phyloP scores from a whole-genome alignment of 2,797 vertebrate genomes.

The Taenioides sp. region DNA sequence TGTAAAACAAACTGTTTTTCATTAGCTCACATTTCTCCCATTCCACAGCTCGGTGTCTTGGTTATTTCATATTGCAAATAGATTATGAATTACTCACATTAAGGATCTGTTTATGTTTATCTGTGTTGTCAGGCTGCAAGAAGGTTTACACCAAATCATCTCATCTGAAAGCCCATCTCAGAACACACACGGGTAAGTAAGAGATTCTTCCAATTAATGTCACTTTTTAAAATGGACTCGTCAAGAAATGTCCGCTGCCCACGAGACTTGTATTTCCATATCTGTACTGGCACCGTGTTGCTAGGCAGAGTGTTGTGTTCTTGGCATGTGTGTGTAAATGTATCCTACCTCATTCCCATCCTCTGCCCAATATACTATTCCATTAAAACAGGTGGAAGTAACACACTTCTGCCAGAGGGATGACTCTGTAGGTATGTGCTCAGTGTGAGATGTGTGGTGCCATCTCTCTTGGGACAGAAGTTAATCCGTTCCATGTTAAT shows the following conservation, averaged over 20 bases:
- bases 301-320: conserved; percentile 77
- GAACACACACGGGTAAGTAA: conserved; percentile 99
- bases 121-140: conserved; percentile 87
- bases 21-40: conserved; percentile 57
- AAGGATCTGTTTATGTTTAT: conserved; percentile 62
- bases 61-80: conserved; percentile 49
- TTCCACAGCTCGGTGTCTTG: conserved; percentile 46
- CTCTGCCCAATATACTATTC: conserved; percentile 74
- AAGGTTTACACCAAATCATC: conserved; percentile 99
- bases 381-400: conserved; percentile 78
- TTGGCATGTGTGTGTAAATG: conserved; percentile 79
- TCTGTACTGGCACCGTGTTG: conserved; percentile 70
- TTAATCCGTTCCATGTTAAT: conserved; percentile 24
- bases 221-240: conserved; percentile 49
- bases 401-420: conserved; percentile 73
- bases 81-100: conserved; percentile 43
- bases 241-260: conserved; percentile 34
- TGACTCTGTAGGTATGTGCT: conserved; percentile 61
- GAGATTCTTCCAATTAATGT: conserved; percentile 58
- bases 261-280: conserved; percentile 67
- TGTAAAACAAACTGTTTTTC: conserved; percentile 46
- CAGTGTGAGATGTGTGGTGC: conserved; percentile 38
- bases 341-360: conserved; percentile 72
- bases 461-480: conserved; percentile 33
- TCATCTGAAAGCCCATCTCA: conserved; percentile 98